Conservation (phyloP, 1,140 invertebrate genomes). For the Babylonia areolata region DNA sequence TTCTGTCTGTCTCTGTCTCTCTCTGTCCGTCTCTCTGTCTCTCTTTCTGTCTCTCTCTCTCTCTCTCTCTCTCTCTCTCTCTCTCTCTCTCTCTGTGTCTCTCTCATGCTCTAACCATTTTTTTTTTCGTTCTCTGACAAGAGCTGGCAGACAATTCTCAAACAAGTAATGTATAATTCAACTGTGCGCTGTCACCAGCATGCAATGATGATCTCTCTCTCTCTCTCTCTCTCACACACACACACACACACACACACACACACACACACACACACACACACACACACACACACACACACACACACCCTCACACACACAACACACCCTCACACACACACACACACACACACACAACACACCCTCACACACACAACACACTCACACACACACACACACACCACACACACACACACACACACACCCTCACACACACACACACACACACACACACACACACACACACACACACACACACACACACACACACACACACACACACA, state of each 20-base stretch:
- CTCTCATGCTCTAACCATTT: not conserved
- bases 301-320: not conserved
- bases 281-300: not conserved
- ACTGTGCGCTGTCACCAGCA: not conserved
- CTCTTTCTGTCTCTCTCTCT: too few species aligned
- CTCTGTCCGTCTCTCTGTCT: too few species aligned
- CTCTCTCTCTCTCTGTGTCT: not conserved
- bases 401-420: too few species aligned
- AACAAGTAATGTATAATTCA: not conserved
- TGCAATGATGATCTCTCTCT: not conserved
- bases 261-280: not conserved
- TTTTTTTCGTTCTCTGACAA: not conserved
- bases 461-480: too few species aligned
- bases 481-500: too few species aligned
- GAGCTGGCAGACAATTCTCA: not conserved
- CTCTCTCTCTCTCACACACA: not conserved
- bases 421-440: too few species aligned
- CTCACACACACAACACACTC: too few species aligned
- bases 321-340: too few species aligned
- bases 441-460: too few species aligned
- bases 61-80: not conserved
- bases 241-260: not conserved
- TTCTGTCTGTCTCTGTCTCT: too few species aligned
- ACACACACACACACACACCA: too few species aligned
- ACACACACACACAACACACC: too few species aligned